Percentiles rank a stretch among this genome's conserved stretches.
phyloP scores from a whole-genome alignment of 2,888 invertebrate genomes.

The Athalia cordata region DNA sequence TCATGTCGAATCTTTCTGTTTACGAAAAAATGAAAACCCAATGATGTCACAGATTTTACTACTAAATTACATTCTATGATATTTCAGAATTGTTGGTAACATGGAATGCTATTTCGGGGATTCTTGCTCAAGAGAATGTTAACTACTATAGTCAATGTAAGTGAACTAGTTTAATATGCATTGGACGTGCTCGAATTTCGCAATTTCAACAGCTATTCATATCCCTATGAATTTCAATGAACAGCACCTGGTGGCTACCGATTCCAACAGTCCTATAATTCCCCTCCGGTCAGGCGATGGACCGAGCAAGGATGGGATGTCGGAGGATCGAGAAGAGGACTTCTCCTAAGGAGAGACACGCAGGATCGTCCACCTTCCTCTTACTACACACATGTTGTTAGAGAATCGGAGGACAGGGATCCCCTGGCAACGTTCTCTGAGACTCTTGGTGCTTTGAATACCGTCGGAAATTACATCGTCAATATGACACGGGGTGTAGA shows the following conservation, averaged over 20 bases:
- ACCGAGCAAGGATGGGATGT: slow-evolving; percentile 59
- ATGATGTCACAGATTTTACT: too few relatives aligned
- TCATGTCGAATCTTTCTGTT: too few relatives aligned
- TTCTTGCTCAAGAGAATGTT: slow-evolving; percentile 60
- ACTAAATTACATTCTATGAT: not conserved
- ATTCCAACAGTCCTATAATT: slow-evolving; percentile 50
- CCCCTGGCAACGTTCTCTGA: slow-evolving; percentile 76
- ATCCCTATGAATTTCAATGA: slow-evolving; percentile 10
- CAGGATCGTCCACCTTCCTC: slow-evolving; percentile 59
- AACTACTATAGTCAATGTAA: slow-evolving; percentile 64
- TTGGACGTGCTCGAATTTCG: too few relatives aligned
- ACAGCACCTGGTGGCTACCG: slow-evolving; percentile 52
- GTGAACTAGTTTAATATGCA: slow-evolving; percentile 49
- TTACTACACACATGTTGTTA: slow-evolving; percentile 53
- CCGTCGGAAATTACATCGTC: slow-evolving; percentile 89
- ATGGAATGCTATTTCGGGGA: slow-evolving; percentile 60
- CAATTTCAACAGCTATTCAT: too few relatives aligned
- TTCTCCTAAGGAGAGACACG: slow-evolving; percentile 61
- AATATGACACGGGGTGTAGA: slow-evolving; percentile 81
- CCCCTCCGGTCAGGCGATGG: slow-evolving; percentile 59
- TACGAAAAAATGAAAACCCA: too few relatives aligned
- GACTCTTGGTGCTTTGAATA: slow-evolving; percentile 87
- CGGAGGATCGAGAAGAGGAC: slow-evolving; percentile 54
- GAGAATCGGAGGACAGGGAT: slow-evolving; percentile 54
- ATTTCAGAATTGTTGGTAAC: slow-evolving; percentile 65